Conservation (phyloP, 1,140 invertebrate genomes). For the Lasaia peninsularis region DNA sequence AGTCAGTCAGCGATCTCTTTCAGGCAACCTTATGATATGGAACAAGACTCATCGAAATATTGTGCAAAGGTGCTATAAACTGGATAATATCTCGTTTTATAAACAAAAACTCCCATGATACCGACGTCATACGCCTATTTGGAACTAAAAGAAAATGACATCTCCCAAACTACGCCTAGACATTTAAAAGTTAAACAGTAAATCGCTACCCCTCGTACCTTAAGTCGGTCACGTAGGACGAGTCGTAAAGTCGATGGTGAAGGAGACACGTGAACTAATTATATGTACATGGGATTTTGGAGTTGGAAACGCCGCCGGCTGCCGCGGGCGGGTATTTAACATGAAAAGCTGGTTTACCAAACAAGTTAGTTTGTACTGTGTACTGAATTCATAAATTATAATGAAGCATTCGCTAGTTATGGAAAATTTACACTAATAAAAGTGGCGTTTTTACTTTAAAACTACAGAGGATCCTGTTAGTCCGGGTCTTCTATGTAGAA, state of each 20-base stretch:
- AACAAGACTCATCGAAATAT: no score
- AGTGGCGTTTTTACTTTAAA: neutral
- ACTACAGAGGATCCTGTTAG: no score
- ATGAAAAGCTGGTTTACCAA: constrained; percentile 4
- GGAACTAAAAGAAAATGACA: no score
- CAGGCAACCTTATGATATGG: no score
- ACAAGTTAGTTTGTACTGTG: constrained; percentile 4
- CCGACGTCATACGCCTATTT: no score
- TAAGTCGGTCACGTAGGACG: neutral
- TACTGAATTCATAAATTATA: constrained; percentile 1
- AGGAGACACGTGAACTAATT: constrained; percentile 15
- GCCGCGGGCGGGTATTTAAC: neutral
- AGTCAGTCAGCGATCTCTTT: no score
- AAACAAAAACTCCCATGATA: no score
- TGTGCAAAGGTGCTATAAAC: no score
- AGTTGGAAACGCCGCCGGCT: neutral
- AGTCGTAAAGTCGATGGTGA: constrained; percentile 10
- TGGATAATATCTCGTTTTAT: no score
- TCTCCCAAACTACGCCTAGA: neutral
- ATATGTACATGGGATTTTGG: constrained; percentile 19
- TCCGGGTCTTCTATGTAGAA: no score
- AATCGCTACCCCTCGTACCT: neutral
- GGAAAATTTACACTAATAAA: neutral
- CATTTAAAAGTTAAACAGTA: neutral
- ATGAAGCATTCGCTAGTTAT: neutral